These are phyloP conservation scores for Poicephalus gulielmi DNA, from an alignment of 2,113 vertebrate genomes.

Conservation along the genomic window DNA sequence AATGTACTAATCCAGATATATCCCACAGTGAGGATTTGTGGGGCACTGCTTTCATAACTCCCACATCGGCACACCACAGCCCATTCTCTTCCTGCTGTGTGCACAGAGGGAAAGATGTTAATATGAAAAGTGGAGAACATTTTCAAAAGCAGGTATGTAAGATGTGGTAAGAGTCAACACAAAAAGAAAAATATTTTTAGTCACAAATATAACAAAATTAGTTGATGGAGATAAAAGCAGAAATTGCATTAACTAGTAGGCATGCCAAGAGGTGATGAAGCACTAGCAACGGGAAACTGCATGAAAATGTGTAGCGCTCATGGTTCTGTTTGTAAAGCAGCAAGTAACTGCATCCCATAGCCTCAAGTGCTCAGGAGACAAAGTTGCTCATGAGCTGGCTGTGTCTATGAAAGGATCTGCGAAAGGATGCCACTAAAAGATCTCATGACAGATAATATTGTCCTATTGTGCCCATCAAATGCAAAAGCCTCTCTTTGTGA, in stretches of 20 bases:
- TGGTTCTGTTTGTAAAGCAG: not conserved
- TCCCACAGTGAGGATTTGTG: rapidly evolving
- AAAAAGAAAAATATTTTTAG: not conserved
- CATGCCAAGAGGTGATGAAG: not conserved
- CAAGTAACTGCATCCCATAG: not conserved
- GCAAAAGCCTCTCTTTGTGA: rapidly evolving
- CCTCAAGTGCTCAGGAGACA: not conserved
- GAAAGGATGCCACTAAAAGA: not conserved
- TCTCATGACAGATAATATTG: too few relatives aligned
- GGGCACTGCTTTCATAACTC: not conserved
- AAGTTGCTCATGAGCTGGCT: not conserved
- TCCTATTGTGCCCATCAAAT: not conserved
- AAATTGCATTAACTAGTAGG: not conserved
- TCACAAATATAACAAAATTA: not conserved
- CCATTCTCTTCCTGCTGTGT: not conserved
- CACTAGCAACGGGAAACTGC: not conserved
- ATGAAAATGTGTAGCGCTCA: not conserved
- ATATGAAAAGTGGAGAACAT: not conserved
- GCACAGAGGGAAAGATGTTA: not conserved
- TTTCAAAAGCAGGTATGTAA: not conserved
- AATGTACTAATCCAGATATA: not conserved
- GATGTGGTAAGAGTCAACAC: not conserved
- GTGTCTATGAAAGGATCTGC: not conserved
- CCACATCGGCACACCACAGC: not conserved
- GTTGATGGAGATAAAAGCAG: not conserved